These are phyloP conservation scores for Ypsolopha sequella DNA, from an alignment of 2,888 invertebrate genomes.

Conservation along the genomic window DNA sequence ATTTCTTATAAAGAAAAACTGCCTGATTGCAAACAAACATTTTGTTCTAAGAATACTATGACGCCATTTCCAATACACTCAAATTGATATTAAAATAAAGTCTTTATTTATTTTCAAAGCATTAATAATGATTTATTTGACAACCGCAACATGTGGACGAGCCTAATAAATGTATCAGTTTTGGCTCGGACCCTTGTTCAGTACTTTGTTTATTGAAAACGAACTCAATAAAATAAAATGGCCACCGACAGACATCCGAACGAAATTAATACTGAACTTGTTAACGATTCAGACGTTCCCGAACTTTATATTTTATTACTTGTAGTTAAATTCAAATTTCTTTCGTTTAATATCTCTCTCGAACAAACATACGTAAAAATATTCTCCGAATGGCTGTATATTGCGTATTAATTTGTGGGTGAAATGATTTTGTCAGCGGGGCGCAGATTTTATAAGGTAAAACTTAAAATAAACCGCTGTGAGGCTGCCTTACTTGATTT, in stretches of 20 bases:
- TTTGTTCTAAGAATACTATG: too few species aligned
- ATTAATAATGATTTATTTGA: slow-evolving; percentile 61
- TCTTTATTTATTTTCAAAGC: slow-evolving; percentile 10
- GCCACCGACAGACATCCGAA: slow-evolving; percentile 24
- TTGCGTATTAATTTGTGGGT: slow-evolving; percentile 18
- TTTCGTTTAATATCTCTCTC: slow-evolving; percentile 3
- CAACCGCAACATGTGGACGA: slow-evolving; percentile 42
- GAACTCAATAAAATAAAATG: slow-evolving; percentile 33
- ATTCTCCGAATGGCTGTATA: slow-evolving; percentile 3
- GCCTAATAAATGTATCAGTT: slow-evolving; percentile 52
- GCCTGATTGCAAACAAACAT: too few species aligned
- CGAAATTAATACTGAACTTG: slow-evolving; percentile 17
- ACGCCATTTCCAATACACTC: too few species aligned
- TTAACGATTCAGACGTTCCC: slow-evolving; percentile 6
- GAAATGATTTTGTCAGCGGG: slow-evolving; percentile 25
- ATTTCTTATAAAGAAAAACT: too few species aligned
- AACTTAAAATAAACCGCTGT: too few species aligned
- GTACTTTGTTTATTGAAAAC: slow-evolving; percentile 17
- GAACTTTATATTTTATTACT: slow-evolving; percentile 6
- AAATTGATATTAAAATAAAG: too few species aligned
- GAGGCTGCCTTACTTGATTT: too few species aligned
- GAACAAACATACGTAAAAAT: slow-evolving; percentile 1
- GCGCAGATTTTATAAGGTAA: not conserved
- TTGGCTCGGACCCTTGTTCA: slow-evolving; percentile 50
- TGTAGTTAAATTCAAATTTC: slow-evolving; percentile 5